Conservation (phyloP, 1,140 invertebrate genomes). For the Chelonus insularis region DNA sequence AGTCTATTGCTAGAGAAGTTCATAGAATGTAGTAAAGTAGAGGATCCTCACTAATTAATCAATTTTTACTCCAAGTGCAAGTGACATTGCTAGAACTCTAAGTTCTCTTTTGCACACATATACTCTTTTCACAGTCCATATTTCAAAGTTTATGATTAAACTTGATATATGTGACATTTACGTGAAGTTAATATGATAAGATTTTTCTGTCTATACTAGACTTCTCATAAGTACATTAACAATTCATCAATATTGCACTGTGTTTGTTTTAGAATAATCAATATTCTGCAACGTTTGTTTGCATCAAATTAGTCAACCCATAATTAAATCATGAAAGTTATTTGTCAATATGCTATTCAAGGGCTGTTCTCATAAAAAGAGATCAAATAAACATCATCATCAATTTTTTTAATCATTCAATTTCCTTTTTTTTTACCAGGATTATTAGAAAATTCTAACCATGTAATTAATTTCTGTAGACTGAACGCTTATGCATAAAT, state of each 20-base stretch:
- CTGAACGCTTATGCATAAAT: no score
- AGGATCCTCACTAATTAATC: not conserved
- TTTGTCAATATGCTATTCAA: no score
- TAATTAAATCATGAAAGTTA: no score
- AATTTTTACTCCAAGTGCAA: not conserved
- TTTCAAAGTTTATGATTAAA: not conserved
- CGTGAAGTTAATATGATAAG: not conserved
- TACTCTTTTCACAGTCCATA: not conserved
- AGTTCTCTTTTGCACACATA: not conserved
- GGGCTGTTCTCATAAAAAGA: no score
- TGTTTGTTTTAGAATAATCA: not conserved
- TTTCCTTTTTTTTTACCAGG: no score
- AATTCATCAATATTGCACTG: conserved; percentile 5
- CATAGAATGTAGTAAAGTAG: not conserved
- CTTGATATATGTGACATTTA: not conserved
- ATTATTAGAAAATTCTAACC: no score
- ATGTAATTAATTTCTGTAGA: no score
- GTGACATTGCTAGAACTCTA: not conserved
- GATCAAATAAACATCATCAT: no score
- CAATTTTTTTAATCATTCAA: no score
- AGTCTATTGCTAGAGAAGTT: no score
- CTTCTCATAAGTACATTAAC: conserved; percentile 2
- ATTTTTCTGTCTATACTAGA: not conserved
- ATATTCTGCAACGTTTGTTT: conserved; percentile 1
- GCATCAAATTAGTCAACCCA: no score